Evolutionary conservation across 1,140 invertebrate genomes (phyloP), one percentile per base, ranked within the genome.

Genomic region (Meloidogyne chitwoodi): DNA sequence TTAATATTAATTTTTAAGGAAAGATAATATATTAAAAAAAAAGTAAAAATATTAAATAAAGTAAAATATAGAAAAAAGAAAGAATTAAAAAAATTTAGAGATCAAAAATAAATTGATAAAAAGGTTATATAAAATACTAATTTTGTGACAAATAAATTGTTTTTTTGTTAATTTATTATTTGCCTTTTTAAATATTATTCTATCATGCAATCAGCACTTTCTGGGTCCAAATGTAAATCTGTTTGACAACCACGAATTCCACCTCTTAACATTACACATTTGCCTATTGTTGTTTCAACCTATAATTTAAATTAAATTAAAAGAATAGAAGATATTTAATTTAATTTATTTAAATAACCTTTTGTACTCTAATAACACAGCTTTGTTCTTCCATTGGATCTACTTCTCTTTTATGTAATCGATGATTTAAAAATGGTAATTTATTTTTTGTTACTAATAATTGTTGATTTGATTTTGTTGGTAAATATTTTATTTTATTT

Each of bases 221-320:
- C 24, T 38, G 74, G 74, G 44, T 75, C 74, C 74, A 75, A 48
- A 61, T 75, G 65, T n/a, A 61, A 26, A 24, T 72, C 74, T 41
- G 74, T 72, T 29, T 75, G 74, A 62, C 74, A 75, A 24, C 62
- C 74, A 26, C 62, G 41, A 44, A 24, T 16, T 10, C 74, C 74
- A 22, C 74, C 74, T 16, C 74, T 62, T 62, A 75, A 68, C 14
- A 62, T 62, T 24, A 75, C 66, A 56, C 74, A 75, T 62, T 75
- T 75, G 1, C 74, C 74, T n/a, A 34, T 16, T 22, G 61, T 38
- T 34, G 61, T 73, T 64, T 73, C 71, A 2, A 73, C 71, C 71
- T 73, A 2, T 27, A 65, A 56, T 19, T 16, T 38, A 38, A 38
- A 38, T 38, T 6, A 38, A 31, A 31, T 31, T 31, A 8, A 38